phyloP scores from a whole-genome alignment of 2,888 invertebrate genomes.

The Rhaphigaster nebulosa region DNA sequence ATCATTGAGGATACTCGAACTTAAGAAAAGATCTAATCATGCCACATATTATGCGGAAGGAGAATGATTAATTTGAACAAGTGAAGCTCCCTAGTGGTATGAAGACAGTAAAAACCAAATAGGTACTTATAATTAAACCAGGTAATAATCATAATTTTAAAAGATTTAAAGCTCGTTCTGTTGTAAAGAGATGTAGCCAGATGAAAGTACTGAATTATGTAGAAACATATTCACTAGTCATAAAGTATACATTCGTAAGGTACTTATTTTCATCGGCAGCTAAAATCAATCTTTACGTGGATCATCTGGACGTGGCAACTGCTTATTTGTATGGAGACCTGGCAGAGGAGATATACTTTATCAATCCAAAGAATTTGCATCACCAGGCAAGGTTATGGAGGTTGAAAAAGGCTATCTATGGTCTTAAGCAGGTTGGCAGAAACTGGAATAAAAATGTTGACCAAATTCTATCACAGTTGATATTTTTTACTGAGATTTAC shows the following conservation, averaged over 20 bases:
- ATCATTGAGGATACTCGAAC: no score
- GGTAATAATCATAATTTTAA: slow-evolving; percentile 61
- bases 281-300: slow-evolving; percentile 50
- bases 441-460: no score
- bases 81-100: slow-evolving; percentile 59
- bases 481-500: slow-evolving; percentile 53
- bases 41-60: no score
- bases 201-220: slow-evolving; percentile 65
- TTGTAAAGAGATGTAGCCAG: slow-evolving; percentile 66
- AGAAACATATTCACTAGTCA: slow-evolving; percentile 66
- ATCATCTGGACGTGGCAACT: slow-evolving; percentile 63
- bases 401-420: slow-evolving; percentile 64
- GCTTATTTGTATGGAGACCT: slow-evolving; percentile 64
- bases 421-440: slow-evolving; percentile 64
- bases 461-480: no score
- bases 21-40: slow-evolving; percentile 65
- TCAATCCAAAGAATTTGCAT: slow-evolving; percentile 60
- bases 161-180: slow-evolving; percentile 66
- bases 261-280: slow-evolving; percentile 64
- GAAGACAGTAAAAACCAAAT: slow-evolving; percentile 65
- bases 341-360: slow-evolving; percentile 56
- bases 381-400: slow-evolving; percentile 59
- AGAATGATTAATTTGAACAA: slow-evolving; percentile 65
- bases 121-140: slow-evolving; percentile 66
- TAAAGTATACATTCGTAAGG: slow-evolving; percentile 65